Conservation (phyloP, 1,140 invertebrate genomes). For the Eubasilissa regina region DNA sequence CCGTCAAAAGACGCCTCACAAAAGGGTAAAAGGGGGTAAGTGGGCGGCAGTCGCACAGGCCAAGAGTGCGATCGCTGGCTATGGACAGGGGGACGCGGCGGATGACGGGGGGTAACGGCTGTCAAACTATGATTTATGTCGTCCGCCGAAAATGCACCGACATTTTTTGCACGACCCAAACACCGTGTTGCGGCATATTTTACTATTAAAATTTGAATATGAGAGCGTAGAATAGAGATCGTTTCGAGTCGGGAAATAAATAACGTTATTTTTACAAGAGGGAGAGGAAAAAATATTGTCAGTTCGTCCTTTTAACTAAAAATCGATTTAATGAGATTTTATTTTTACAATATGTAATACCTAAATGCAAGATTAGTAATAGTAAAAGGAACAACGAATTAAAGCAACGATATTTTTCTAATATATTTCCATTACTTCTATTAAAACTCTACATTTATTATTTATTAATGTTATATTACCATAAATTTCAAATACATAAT, state of each 20-base stretch:
- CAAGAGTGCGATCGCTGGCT: background rate
- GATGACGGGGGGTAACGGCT: conserved; percentile 45
- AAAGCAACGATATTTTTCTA: too few species aligned
- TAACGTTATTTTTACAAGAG: conserved; percentile 1
- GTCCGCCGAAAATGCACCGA: conserved; percentile 56
- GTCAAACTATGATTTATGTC: conserved; percentile 61
- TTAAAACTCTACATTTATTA: too few species aligned
- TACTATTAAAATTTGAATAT: conserved; percentile 57
- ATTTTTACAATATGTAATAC: too few species aligned
- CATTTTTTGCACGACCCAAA: conserved; percentile 52
- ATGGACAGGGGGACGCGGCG: background rate
- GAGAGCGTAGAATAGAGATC: conserved; percentile 4
- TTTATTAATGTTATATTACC: too few species aligned
- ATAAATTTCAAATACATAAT: too few species aligned
- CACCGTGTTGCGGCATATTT: conserved; percentile 59
- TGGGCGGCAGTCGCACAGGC: conserved; percentile 1
- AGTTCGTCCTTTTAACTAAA: too few species aligned
- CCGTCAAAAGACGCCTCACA: background rate
- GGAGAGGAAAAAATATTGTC: background rate
- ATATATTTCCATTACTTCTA: too few species aligned
- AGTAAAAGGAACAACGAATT: too few species aligned
- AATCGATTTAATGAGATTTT: too few species aligned
- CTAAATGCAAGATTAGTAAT: too few species aligned
- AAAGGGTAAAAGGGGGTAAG: conserved; percentile 22
- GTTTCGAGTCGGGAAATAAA: background rate